Conservation (phyloP, 37 sponge, comb jelly and placozoan species). For the Chondrilla cf. caribensis region DNA sequence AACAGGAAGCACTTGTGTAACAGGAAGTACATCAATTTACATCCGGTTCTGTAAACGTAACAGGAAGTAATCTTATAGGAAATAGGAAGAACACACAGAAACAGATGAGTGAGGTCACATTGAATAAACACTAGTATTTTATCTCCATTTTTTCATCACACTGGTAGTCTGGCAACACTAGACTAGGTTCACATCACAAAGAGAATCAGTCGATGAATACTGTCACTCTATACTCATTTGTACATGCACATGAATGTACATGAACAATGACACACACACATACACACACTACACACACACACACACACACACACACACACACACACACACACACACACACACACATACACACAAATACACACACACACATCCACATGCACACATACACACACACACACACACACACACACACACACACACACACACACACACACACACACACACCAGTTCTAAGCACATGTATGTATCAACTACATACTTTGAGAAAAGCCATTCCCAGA, state of each 20-base stretch:
- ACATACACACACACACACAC: conserved; percentile 8
- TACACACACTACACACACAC: background rate
- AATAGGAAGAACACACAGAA: background rate
- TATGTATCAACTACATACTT: background rate
- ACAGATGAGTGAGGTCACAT: too few relatives aligned
- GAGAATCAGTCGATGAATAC: too few relatives aligned
- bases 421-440: conserved; percentile 13
- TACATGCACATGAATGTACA: background rate
- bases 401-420: conserved; percentile 13
- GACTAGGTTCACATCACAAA: too few relatives aligned
- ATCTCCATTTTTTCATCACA: too few relatives aligned
- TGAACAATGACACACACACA: background rate
- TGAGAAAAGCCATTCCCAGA: conserved; percentile 15
- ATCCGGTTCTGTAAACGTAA: too few relatives aligned
- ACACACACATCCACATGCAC: background rate
- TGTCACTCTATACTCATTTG: too few relatives aligned
- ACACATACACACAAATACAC: background rate
- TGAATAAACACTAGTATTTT: too few relatives aligned
- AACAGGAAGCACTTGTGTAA: too few relatives aligned
- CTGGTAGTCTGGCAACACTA: too few relatives aligned
- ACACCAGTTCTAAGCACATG: background rate
- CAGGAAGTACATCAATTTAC: too few relatives aligned
- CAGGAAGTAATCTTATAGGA: too few relatives aligned
- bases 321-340: background rate
- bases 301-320: background rate